Evolutionary conservation across 1,140 invertebrate genomes (phyloP).

Genomic region (Bombyx mori): ASM3026992v2 NC_085116.1:7849501-7850000

Average conservation of each 20-base stretch:
- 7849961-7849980: conserved; percentile 13
- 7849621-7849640: conserved; percentile 44
- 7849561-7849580: conserved; percentile 65
- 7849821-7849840: not conserved
- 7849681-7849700: conserved; percentile 68
- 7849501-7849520: conserved; percentile 67
- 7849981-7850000: conserved; percentile 16
- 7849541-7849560: conserved; percentile 62
- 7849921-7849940: conserved; percentile 4
- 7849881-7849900: not conserved
- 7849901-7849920: not conserved
- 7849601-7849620: conserved; percentile 38
- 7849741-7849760: conserved; percentile 18
- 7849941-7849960: conserved; percentile 3
- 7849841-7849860: no score
- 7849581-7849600: conserved; percentile 43
- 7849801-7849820: not conserved
- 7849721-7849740: conserved; percentile 51
- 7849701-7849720: conserved; percentile 61
- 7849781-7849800: not conserved
- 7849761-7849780: no score
- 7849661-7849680: conserved; percentile 51
- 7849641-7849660: conserved; percentile 53
- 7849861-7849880: not conserved
- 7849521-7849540: conserved; percentile 64